Evolutionary conservation across 2,797 vertebrate species (phyloP).

Genomic region (Telmatherina bonti): DNA sequence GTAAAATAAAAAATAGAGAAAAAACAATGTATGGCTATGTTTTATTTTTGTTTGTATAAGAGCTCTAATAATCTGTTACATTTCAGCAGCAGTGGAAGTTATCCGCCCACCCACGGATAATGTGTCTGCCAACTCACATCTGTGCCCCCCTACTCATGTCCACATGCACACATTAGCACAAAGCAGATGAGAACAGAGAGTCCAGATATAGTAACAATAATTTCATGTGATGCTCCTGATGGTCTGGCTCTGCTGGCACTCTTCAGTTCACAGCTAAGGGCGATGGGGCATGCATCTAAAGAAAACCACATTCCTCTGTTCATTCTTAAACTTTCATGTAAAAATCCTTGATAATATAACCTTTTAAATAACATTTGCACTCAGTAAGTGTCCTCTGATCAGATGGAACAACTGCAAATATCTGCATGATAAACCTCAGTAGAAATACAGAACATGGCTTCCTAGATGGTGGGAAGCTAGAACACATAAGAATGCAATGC

Average conservation of each 20-base stretch:
- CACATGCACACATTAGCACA: constrained; percentile 36
- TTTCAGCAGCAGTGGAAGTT: constrained; percentile 50
- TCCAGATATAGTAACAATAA: constrained; percentile 46
- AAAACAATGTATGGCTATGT: constrained; percentile 5
- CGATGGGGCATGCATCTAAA: constrained; percentile 1
- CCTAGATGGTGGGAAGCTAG: no score
- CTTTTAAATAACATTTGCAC: neutral
- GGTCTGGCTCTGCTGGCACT: constrained; percentile 31
- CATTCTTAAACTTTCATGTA: neutral
- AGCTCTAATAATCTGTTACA: constrained; percentile 1
- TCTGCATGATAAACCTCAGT: neutral
- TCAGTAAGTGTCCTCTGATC: neutral
- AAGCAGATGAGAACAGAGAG: constrained; percentile 43
- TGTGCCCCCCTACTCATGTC: constrained; percentile 33
- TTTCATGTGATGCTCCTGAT: constrained; percentile 43
- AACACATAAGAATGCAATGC: no score
- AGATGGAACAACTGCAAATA: neutral
- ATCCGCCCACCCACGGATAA: constrained; percentile 54
- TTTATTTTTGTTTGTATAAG: constrained; percentile 26
- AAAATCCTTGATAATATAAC: neutral
- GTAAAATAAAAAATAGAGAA: neutral
- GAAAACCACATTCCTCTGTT: neutral
- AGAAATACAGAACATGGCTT: neutral
- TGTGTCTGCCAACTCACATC: constrained; percentile 61
- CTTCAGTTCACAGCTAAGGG: constrained; percentile 17